Base-by-base conservation (phyloP, 2,888 invertebrate genomes). In the Eudasyphora cyanicolor region DNA sequence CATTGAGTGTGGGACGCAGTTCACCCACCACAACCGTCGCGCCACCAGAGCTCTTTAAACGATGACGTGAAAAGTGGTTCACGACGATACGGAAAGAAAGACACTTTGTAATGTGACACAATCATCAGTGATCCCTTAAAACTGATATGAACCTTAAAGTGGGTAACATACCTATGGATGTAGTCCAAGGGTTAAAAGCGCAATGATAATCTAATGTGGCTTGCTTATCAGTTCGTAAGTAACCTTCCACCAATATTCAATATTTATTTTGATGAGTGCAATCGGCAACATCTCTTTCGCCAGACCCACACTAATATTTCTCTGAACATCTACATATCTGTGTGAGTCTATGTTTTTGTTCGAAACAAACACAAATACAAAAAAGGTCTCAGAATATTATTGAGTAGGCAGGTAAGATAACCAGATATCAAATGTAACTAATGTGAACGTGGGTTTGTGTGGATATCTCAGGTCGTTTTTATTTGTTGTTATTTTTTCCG, bases 381-480 rank as follows among this genome's bases (percentile, higher is more conserved):
- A 67, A 42, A 67, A 64, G 51, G 29, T 75, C 29, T 64, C 24
- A 45, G 19, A 17, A 35, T 49, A 64, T 38, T 57, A 57, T 57
- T 57, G 67, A 57, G 76, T 76, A 67, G 76, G 54, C 69, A 67
- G 67, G 29, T 27, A 51, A 35, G 67, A 67, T 42, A 71, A 71
- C 3, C 67, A 24, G 21, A 38, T 49, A 45, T 75, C 74, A 75
- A 29, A 14, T n/a, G 57, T 73, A 24, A 38, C 57, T 29, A 27
- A 45, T 10, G 10, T 21, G 24, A 54, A 64, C 69, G 76, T 76
- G 67, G 76, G 69, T 8, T 32, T 17, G n/a, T 19, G 38, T 74
- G 73, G n/a, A n/a, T n/a, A n/a, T 74, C 60, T 74, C 21, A 60
- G n/a, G 38, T 60, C 35, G 64, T 67, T 71, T 57, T 57, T 57